Conservation (phyloP, 2,888 invertebrate genomes). For the Acleris holmiana region DNA sequence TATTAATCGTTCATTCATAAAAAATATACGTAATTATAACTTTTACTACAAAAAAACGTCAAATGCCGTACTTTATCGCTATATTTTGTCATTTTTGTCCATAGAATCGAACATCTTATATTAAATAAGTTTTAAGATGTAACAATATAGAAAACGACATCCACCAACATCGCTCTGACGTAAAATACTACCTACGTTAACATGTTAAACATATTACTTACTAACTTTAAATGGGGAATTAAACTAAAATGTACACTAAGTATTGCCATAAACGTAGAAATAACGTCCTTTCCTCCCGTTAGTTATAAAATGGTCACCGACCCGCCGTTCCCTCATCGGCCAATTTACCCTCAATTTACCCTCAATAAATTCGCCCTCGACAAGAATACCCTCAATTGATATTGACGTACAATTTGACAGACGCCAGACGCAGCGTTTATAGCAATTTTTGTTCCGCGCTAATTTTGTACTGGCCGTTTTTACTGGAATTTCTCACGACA, state of each 20-base stretch:
- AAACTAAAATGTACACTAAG: background rate
- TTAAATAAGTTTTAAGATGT: too few species aligned
- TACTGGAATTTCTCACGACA: slow-evolving; percentile 8
- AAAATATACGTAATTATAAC: too few species aligned
- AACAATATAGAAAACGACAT: too few species aligned
- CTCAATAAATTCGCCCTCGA: slow-evolving; percentile 19
- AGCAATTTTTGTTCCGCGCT: slow-evolving; percentile 30
- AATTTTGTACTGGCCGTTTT: slow-evolving; percentile 16
- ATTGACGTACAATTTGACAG: slow-evolving; percentile 13
- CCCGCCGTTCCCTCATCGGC: slow-evolving; percentile 6
- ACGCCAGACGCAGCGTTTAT: slow-evolving; percentile 7
- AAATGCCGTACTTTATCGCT: too few species aligned
- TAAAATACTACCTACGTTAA: too few species aligned
- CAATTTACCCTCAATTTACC: slow-evolving; percentile 4
- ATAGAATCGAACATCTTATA: too few species aligned
- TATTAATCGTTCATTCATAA: too few species aligned
- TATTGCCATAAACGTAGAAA: background rate
- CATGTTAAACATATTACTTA: too few species aligned
- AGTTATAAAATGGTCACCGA: slow-evolving; percentile 15
- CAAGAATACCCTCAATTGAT: slow-evolving; percentile 14
- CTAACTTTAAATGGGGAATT: background rate
- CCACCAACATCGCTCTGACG: too few species aligned
- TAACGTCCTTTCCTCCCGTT: background rate
- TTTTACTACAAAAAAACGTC: too few species aligned
- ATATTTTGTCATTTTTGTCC: too few species aligned